A percentile compares a stretch with the other conserved stretches of the same genome.
Evolutionary conservation across 2,797 vertebrate genomes (phyloP).

Genomic region (Leptatherina wallacei): DNA sequence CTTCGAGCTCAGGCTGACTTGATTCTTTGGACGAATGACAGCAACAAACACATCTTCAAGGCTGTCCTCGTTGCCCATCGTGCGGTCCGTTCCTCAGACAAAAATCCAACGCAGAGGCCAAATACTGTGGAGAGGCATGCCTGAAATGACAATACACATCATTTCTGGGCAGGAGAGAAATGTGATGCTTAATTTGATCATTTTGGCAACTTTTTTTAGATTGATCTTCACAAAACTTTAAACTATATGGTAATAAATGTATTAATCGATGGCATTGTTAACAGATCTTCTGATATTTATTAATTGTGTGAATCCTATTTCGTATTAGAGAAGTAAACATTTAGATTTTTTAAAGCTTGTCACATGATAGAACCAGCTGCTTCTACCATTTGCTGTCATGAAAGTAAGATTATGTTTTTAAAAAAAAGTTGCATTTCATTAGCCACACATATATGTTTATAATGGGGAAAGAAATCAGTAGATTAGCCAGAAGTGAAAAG

Average conservation of each 20-base stretch:
- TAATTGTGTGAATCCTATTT: not conserved
- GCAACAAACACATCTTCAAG: slow-evolving; percentile 93
- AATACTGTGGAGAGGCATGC: slow-evolving; percentile 71
- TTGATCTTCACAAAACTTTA: not conserved
- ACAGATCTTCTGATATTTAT: not conserved
- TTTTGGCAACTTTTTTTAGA: no score
- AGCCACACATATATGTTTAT: not conserved
- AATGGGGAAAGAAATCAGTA: not conserved
- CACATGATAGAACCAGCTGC: not conserved
- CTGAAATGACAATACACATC: slow-evolving; percentile 38
- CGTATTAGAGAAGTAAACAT: no score
- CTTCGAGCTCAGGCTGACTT: slow-evolving; percentile 94
- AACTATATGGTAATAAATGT: not conserved
- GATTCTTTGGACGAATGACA: slow-evolving; percentile 96
- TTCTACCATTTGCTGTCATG: no score
- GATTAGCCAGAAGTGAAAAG: not conserved
- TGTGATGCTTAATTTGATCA: no score
- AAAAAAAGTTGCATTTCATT: no score
- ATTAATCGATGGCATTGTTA: not conserved
- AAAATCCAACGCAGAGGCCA: slow-evolving; percentile 57
- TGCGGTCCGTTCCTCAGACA: slow-evolving; percentile 63
- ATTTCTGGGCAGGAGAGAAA: no score
- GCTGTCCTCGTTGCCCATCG: slow-evolving; percentile 93
- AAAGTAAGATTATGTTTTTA: no score
- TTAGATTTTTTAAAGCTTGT: no score